Percentiles rank a stretch among this genome's conserved stretches.
Evolutionary conservation across 1,140 invertebrate species (phyloP).

Genomic region (Diuraphis noxia): DNA sequence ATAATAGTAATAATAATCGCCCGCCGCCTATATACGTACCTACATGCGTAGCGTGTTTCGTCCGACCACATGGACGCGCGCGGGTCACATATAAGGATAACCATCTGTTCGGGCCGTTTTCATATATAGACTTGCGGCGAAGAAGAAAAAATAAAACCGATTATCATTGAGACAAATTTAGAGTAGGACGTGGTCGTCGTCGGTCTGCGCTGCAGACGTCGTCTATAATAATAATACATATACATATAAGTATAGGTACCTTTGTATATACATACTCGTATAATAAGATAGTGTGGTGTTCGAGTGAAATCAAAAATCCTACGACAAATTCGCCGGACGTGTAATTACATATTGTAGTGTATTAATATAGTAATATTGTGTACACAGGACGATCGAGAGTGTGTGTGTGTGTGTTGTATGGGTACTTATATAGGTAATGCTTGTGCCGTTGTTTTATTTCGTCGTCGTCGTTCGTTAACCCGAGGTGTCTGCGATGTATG

Average conservation of each 20-base stretch:
- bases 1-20: slow-evolving; percentile 1
- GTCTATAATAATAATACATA: background rate
- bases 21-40: background rate
- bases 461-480: background rate
- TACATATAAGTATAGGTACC: background rate
- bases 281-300: background rate
- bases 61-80: slow-evolving; percentile 30
- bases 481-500: background rate
- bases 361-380: background rate
- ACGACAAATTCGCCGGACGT: slow-evolving; percentile 24
- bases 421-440: background rate
- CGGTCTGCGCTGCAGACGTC: background rate
- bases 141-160: slow-evolving; percentile 45
- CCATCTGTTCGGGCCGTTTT: slow-evolving; percentile 50
- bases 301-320: slow-evolving; percentile 32
- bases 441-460: background rate
- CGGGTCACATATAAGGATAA: slow-evolving; percentile 44
- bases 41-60: background rate
- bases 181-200: slow-evolving; percentile 35
- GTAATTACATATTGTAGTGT: background rate
- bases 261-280: background rate
- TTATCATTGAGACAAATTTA: slow-evolving; percentile 48
- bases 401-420: background rate
- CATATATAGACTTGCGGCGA: background rate
- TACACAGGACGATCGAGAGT: background rate